These are phyloP conservation scores for Zenarchopterus dispar DNA, from an alignment of 2,797 vertebrate species.

Conservation along the genomic window DNA sequence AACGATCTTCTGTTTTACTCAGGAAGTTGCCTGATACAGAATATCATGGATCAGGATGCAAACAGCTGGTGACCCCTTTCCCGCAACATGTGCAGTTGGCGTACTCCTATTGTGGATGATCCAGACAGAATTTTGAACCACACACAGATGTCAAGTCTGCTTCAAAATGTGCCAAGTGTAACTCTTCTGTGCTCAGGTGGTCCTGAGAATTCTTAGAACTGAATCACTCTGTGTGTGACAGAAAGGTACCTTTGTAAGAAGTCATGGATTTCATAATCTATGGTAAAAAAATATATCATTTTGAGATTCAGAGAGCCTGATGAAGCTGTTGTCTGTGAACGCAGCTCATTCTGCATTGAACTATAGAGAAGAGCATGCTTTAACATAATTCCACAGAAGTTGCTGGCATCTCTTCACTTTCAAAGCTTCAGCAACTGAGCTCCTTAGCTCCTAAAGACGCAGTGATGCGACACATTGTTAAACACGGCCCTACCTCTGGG, in stretches of 20 bases:
- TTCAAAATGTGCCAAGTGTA: not conserved
- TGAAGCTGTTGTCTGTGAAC: not conserved
- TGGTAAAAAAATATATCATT: not conserved
- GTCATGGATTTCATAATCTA: not conserved
- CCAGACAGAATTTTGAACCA: too few species aligned
- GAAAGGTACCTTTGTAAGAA: not conserved
- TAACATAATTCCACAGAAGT: too few species aligned
- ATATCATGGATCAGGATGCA: not conserved
- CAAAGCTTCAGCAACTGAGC: too few species aligned
- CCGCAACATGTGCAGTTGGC: too few species aligned
- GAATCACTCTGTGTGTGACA: not conserved
- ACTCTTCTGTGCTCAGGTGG: not conserved
- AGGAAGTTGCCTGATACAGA: not conserved
- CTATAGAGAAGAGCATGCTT: too few species aligned
- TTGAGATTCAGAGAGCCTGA: not conserved
- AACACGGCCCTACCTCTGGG: too few species aligned
- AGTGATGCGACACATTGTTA: too few species aligned
- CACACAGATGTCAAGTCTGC: not conserved
- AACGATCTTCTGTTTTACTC: not conserved
- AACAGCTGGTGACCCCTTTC: constrained; percentile 9
- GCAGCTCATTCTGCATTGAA: not conserved
- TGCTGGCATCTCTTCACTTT: too few species aligned
- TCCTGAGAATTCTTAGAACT: not conserved
- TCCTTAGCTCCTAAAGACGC: too few species aligned
- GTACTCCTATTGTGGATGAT: too few species aligned